Percentiles rank a stretch among this genome's conserved stretches.
Conservation (phyloP, 2,797 vertebrate genomes). For the Platyrinchus mystaceus region DNA sequence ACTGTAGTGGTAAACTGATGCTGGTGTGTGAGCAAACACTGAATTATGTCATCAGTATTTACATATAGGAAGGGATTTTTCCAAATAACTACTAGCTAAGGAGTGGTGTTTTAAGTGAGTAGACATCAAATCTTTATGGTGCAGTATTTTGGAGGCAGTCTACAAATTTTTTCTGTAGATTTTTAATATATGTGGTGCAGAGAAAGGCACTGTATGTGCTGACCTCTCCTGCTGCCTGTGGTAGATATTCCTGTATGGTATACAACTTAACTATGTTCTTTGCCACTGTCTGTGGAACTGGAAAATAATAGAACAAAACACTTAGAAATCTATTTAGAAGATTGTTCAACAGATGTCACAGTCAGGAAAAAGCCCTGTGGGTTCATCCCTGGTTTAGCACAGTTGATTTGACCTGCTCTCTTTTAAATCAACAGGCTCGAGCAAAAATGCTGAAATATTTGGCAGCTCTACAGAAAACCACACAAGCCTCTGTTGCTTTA, state of each 20-base stretch:
- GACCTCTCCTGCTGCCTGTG: not conserved
- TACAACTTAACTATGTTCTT: not conserved
- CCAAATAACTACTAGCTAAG: not conserved
- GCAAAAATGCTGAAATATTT: not conserved
- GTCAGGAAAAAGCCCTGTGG: slow-evolving; percentile 16
- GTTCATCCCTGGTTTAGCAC: not conserved
- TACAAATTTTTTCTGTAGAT: not conserved
- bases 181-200: not conserved
- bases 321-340: not conserved
- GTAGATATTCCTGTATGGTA: not conserved
- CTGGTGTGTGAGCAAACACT: not conserved
- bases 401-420: not conserved
- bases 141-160: not conserved
- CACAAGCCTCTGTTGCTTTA: not conserved
- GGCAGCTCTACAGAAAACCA: not conserved
- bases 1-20: not conserved
- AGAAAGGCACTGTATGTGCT: rapidly evolving
- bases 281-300: not conserved
- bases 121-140: not conserved
- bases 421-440: not conserved
- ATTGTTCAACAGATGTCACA: not conserved
- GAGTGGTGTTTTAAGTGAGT: not conserved
- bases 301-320: not conserved
- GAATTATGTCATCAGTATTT: not conserved
- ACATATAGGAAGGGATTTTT: not conserved